These are phyloP conservation scores for Merluccius polli DNA, from an alignment of 2,797 vertebrate genomes.

Conservation along the genomic window DNA sequence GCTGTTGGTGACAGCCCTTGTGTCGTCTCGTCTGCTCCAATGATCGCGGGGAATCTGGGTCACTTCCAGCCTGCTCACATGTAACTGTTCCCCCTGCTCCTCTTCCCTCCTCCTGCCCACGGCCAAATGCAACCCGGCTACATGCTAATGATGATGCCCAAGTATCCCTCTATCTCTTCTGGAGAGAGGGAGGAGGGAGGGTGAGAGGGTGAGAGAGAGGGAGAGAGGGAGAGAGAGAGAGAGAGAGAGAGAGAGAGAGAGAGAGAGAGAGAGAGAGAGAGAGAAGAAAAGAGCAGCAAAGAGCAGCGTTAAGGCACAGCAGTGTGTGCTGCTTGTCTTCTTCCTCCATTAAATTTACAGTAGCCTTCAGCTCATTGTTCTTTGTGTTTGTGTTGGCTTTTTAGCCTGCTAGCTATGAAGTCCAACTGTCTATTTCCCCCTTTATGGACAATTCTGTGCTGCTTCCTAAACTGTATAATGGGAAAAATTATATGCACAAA, in stretches of 20 bases:
- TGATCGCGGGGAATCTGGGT: slow-evolving; percentile 77
- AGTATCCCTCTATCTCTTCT: neutral
- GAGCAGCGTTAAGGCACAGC: slow-evolving; percentile 13
- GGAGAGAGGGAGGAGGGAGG: neutral
- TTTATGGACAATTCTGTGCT: neutral
- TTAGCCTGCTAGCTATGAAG: slow-evolving; percentile 2
- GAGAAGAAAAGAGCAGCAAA: neutral
- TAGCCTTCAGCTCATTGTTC: slow-evolving; percentile 13
- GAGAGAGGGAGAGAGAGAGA: neutral
- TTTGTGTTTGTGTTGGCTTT: slow-evolving; percentile 6
- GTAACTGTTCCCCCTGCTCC: slow-evolving; percentile 60
- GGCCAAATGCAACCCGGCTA: slow-evolving; percentile 59
- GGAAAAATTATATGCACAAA: neutral
- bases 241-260: too few relatives aligned
- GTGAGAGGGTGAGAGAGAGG: neutral
- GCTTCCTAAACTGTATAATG: neutral
- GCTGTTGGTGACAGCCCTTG: slow-evolving; percentile 66
- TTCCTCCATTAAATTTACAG: slow-evolving; percentile 15
- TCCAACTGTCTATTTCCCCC: neutral
- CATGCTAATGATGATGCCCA: slow-evolving; percentile 55
- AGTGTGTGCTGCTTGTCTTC: slow-evolving; percentile 10
- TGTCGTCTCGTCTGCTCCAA: slow-evolving; percentile 68
- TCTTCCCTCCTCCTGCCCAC: slow-evolving; percentile 48
- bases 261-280: too few relatives aligned
- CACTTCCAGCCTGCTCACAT: slow-evolving; percentile 74